Percentiles rank a stretch among this genome's conserved stretches.
Evolutionary conservation across 2,797 vertebrate genomes (phyloP).

Genomic region (Sphaeramia orbicularis): DNA sequence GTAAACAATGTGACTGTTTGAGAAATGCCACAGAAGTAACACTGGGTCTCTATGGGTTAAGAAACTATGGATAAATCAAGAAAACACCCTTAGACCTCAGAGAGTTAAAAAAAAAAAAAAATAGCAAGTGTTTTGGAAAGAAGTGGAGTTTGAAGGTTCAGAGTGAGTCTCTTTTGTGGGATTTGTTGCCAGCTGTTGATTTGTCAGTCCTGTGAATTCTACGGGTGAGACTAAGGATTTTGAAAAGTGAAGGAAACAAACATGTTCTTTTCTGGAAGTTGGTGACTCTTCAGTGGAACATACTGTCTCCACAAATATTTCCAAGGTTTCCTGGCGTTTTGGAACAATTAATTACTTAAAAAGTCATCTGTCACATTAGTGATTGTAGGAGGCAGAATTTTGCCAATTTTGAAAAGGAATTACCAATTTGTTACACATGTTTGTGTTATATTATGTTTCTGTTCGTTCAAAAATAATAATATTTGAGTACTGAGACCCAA

Average conservation of each 20-base stretch:
- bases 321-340: conserved; percentile 27
- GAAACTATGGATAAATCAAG: neutral
- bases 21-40: no score
- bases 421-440: no score
- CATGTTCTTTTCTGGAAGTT: conserved; percentile 4
- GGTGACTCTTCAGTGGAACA: conserved; percentile 26
- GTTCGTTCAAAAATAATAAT: no score
- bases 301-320: conserved; percentile 32
- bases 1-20: no score
- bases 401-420: no score
- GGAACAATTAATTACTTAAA: conserved; percentile 26
- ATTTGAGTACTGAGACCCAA: no score
- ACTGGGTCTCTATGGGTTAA: neutral
- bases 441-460: no score
- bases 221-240: neutral
- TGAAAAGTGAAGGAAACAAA: conserved; percentile 8
- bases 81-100: no score
- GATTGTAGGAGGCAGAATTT: no score
- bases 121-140: neutral
- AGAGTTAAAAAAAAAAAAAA: no score
- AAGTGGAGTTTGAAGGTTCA: neutral
- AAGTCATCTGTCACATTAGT: conserved; percentile 37
- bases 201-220: conserved; percentile 4
- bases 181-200: neutral
- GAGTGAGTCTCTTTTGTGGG: conserved; percentile 6